These are phyloP conservation scores for Drosophila erecta DNA, from an alignment of 1,140 invertebrate genomes.

Conservation along the genomic window DNA sequence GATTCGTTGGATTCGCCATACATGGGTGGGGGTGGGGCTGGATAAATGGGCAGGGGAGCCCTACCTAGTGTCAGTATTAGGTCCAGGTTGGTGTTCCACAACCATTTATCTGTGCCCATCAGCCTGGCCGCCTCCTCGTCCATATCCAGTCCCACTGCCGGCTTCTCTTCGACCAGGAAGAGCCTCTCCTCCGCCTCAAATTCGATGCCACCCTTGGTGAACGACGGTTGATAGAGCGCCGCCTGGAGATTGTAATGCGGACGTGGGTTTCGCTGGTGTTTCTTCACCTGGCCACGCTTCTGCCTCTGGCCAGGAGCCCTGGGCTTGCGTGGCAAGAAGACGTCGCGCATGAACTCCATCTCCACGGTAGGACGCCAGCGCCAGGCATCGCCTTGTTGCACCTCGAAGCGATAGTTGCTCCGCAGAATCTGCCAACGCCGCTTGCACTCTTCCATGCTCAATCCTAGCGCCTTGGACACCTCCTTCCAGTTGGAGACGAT, in stretches of 20 bases:
- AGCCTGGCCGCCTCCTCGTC: background rate
- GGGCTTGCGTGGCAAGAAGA: background rate
- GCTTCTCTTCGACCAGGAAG: background rate
- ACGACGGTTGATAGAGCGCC: background rate
- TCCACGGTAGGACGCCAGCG: background rate
- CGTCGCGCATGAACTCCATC: constrained; percentile 1
- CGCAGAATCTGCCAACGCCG: background rate
- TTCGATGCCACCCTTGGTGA: background rate
- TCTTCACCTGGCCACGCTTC: background rate
- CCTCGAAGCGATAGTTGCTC: background rate
- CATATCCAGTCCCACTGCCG: background rate
- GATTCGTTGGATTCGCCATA: background rate
- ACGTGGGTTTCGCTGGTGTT: too few relatives aligned
- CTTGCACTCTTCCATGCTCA: background rate
- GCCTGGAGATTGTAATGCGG: too few relatives aligned
- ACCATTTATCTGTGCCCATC: background rate
- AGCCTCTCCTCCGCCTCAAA: background rate
- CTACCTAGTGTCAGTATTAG: background rate
- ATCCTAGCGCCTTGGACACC: background rate
- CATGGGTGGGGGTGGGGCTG: background rate
- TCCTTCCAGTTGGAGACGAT: background rate
- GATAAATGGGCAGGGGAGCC: background rate
- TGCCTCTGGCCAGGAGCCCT: too few relatives aligned
- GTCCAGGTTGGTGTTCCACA: background rate
- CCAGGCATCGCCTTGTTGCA: background rate